Evolutionary conservation across 2,113 vertebrate species (phyloP).

Genomic region (Melanostigma gelatinosum): DNA sequence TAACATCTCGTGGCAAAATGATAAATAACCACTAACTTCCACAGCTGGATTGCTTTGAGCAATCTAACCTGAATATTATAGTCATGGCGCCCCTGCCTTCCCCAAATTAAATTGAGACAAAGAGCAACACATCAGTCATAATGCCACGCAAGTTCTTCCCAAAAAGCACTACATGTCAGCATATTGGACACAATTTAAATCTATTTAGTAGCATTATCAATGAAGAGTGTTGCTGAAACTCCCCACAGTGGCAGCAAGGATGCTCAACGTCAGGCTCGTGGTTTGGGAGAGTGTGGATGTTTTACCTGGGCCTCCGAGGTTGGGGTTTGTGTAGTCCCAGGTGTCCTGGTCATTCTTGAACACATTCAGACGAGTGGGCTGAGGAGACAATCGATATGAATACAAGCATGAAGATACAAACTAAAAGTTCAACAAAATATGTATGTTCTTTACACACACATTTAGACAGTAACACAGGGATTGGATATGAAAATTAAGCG

Average conservation of each 20-base stretch:
- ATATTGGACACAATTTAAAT: neutral
- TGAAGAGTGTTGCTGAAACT: conserved; percentile 41
- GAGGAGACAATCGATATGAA: conserved; percentile 28
- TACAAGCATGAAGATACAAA: neutral
- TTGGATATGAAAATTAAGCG: neutral
- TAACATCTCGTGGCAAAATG: neutral
- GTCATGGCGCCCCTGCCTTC: neutral
- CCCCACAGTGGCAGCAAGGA: conserved; percentile 61
- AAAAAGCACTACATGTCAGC: neutral
- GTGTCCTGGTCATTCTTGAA: conserved; percentile 99
- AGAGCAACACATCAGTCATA: conserved; percentile 48
- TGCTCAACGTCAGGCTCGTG: conserved; percentile 18
- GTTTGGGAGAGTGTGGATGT: neutral
- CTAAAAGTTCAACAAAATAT: neutral
- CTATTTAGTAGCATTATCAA: conserved; percentile 37
- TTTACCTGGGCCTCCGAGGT: conserved; percentile 94
- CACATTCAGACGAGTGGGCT: conserved; percentile 96
- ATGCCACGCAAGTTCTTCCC: conserved; percentile 9
- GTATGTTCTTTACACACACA: neutral
- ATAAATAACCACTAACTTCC: neutral
- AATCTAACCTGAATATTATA: neutral
- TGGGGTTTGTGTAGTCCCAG: conserved; percentile 98
- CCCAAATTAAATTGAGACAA: neutral
- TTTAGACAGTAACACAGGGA: neutral
- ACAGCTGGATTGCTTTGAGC: neutral